Conservation (phyloP, 2,888 invertebrate species). For the Cheilosia pagana region DNA sequence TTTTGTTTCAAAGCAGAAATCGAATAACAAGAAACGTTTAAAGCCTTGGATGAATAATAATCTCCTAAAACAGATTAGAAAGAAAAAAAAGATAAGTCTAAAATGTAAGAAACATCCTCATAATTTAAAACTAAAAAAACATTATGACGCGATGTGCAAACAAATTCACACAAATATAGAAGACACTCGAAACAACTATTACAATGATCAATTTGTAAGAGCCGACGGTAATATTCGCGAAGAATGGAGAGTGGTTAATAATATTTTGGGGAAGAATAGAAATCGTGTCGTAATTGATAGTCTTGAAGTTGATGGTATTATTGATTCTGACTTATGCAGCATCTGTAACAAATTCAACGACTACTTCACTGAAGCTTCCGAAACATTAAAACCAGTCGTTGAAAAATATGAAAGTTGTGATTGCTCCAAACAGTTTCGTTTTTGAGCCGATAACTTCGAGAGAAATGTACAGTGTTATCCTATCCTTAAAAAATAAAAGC, state of each 20-base stretch:
- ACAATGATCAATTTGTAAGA: not conserved
- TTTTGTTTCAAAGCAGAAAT: not conserved
- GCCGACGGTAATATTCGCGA: not conserved
- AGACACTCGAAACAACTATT: not conserved
- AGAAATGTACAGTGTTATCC: too few relatives aligned
- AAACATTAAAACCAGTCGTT: too few relatives aligned
- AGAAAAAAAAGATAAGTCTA: not conserved
- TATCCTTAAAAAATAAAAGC: too few relatives aligned
- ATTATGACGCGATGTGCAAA: too few relatives aligned
- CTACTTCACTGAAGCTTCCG: too few relatives aligned
- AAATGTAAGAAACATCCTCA: constrained; percentile 2
- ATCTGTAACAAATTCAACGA: constrained; percentile 5
- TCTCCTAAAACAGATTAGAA: constrained; percentile 3
- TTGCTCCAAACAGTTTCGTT: too few relatives aligned
- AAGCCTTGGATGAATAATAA: not conserved
- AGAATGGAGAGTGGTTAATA: constrained; percentile 1
- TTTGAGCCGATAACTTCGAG: too few relatives aligned
- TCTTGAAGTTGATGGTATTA: not conserved
- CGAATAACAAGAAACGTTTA: constrained; percentile 1
- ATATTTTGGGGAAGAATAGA: constrained; percentile 6
- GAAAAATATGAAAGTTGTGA: too few relatives aligned
- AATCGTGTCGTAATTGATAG: not conserved
- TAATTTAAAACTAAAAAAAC: constrained; percentile 3
- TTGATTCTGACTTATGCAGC: not conserved
- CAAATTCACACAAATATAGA: not conserved